Evolutionary conservation across 1,140 invertebrate species (phyloP), one percentile per base, ranked within the genome.

Genomic region (Rhynchophorus ferrugineus): DNA sequence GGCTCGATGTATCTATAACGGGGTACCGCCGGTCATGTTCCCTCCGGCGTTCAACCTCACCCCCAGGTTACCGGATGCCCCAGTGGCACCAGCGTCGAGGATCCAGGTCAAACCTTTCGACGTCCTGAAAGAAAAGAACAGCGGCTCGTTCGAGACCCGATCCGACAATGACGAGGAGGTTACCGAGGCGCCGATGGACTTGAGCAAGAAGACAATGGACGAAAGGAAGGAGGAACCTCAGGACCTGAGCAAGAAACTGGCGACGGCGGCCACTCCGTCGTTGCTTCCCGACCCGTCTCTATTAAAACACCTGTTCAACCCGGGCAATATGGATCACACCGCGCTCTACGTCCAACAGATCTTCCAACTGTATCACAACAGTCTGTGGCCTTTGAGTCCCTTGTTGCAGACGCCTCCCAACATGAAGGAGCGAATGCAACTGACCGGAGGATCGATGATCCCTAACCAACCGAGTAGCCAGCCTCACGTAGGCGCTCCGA

Each of bases 131-230:
- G 74, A 80, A 56, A 78, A 72, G 7, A 44, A 44, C 46, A 55
- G 73, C 64, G n/a, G n/a, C n/a, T 49, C 66, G 65, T 60, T 58
- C 48, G 57, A 60, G 14, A 65, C 69, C 6, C 73, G 76, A 24
- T 62, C 71, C 18, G 66, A 72, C 8, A 71, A 67, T 11, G 64
- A 69, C 24, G 57, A 63, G 22, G 72, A 74, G 45, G 69, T 69
- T 49, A 71, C 73, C 37, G 78, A 85, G 44, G 73, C 76, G 7
- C 85, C 87, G 0, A 72, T 91, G 44, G 91, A 94, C 71, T 77
- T 94, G 52, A 90, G 87, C 63, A 87, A 88, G 58, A 92, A 91
- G 67, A 81, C 76, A 62, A 54, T 44, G 20, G 42, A 45, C 16
- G 57, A 55, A 16, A 46, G 49, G 6, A 37, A 56, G n/a, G 49